Conservation (phyloP, 2,888 invertebrate species). For the Cecidostiba fungosa region DNA sequence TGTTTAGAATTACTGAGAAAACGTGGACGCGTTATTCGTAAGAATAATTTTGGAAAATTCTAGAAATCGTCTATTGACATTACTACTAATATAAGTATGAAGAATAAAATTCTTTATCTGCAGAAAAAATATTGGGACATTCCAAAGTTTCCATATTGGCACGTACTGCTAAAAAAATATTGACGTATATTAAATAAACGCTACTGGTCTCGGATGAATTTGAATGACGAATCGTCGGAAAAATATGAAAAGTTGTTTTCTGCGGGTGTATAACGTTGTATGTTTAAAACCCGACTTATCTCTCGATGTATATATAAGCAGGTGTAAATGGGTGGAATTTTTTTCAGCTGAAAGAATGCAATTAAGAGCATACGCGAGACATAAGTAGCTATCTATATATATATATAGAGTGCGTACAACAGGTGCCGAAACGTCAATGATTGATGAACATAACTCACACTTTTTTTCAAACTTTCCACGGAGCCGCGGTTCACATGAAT, state of each 20-base stretch:
- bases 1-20: no score
- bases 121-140: neutral
- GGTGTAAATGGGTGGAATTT: conserved; percentile 20
- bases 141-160: neutral
- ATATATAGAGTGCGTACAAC: neutral
- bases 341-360: conserved; percentile 21
- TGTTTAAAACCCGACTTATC: neutral
- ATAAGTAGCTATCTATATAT: neutral
- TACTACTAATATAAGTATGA: no score
- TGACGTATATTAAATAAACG: neutral
- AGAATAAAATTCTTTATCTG: neutral
- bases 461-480: conserved; percentile 3
- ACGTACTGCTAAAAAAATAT: neutral
- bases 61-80: no score
- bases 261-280: neutral
- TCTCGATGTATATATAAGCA: neutral
- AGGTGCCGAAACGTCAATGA: neutral
- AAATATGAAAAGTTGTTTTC: neutral
- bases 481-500: neutral
- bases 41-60: no score
- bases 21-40: no score
- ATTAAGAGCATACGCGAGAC: conserved; percentile 1
- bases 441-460: neutral
- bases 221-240: neutral
- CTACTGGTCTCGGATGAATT: neutral